Evolutionary conservation across 2,797 vertebrate species (phyloP).

Genomic region (Podargus strigoides): DNA sequence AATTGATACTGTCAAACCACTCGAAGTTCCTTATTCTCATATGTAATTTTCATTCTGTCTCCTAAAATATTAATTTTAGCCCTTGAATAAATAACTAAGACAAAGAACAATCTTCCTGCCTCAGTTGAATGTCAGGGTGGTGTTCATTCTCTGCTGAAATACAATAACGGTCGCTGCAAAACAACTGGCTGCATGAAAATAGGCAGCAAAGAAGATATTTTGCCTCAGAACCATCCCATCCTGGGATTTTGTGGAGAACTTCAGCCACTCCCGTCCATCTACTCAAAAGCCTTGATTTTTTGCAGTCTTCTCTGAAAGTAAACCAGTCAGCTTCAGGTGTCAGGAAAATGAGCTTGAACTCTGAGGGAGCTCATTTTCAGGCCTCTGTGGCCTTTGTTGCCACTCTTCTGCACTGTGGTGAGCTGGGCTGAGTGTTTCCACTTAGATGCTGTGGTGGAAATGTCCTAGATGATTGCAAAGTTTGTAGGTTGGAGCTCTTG

Average conservation of each 20-base stretch:
- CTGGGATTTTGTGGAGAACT: background rate
- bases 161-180: background rate
- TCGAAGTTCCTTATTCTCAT: background rate
- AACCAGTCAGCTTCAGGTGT: background rate
- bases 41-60: background rate
- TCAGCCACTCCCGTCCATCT: background rate
- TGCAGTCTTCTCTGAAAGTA: background rate
- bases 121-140: background rate
- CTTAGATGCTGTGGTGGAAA: background rate
- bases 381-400: background rate
- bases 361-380: background rate
- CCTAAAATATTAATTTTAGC: background rate
- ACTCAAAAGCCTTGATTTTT: background rate
- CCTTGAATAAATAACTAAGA: background rate
- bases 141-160: background rate
- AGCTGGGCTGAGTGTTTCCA: background rate
- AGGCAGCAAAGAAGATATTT: background rate
- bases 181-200: background rate
- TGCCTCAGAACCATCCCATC: background rate
- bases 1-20: background rate
- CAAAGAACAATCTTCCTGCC: background rate
- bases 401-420: rapidly evolving
- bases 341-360: background rate
- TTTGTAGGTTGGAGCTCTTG: background rate
- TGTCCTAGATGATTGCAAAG: background rate